Percentiles rank a stretch among this genome's conserved stretches.
Conservation (phyloP, 2,888 invertebrate species). For the Acholoe squamosa region DNA sequence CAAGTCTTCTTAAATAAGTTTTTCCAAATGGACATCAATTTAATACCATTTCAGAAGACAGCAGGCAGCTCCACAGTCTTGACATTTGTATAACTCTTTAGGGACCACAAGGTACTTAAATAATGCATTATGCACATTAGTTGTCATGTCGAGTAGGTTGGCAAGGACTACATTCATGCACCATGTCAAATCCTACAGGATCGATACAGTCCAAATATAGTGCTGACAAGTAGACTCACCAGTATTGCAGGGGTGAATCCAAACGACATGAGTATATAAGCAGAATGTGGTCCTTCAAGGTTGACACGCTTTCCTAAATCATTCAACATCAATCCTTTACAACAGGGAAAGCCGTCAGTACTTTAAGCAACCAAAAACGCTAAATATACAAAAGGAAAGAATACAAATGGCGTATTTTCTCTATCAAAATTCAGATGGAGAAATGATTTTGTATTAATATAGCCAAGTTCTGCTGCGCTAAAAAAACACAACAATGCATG, state of each 20-base stretch:
- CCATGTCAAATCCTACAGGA: too few species aligned
- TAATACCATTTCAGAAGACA: too few species aligned
- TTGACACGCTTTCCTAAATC: neutral
- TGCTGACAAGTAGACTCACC: too few species aligned
- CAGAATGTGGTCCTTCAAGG: too few species aligned
- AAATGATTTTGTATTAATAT: neutral
- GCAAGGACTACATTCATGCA: too few species aligned
- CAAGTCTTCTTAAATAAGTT: neutral
- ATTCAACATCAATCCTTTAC: neutral
- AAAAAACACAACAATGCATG: constrained; percentile 1
- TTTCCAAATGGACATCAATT: neutral
- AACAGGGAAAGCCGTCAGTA: neutral
- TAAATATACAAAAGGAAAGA: neutral
- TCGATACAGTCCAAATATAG: too few species aligned
- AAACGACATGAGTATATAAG: neutral
- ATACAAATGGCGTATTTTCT: neutral
- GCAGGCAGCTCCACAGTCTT: too few species aligned
- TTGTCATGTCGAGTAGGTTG: too few species aligned
- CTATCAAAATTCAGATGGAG: neutral
- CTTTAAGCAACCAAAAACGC: neutral
- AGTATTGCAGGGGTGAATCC: too few species aligned
- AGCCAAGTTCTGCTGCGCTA: neutral
- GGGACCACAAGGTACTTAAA: too few species aligned
- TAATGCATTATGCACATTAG: too few species aligned
- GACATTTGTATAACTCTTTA: too few species aligned